Conservation (phyloP, 2,113 vertebrate species). For the Bubo blakistoni region DNA sequence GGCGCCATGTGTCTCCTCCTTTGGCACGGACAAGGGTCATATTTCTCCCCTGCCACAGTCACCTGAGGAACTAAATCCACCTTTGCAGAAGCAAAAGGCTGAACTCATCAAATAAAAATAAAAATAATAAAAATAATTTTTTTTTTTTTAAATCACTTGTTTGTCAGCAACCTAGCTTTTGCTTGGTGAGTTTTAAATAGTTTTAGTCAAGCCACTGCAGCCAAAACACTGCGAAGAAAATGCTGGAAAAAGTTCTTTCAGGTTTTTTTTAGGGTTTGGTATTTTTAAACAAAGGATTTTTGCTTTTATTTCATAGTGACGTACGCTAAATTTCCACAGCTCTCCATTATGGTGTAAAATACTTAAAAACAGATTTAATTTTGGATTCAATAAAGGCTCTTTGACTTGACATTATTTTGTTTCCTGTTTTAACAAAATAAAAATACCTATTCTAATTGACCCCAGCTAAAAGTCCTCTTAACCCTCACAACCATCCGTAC, state of each 20-base stretch:
- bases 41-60: not conserved
- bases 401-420: not conserved
- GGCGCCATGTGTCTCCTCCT: accelerated
- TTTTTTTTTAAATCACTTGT: not conserved
- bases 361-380: not conserved
- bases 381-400: not conserved
- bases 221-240: not conserved
- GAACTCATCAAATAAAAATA: not conserved
- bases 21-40: accelerated
- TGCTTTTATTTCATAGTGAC: not conserved
- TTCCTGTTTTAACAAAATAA: not conserved
- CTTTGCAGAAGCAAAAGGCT: not conserved
- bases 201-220: not conserved
- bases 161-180: not conserved
- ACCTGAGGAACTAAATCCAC: not conserved
- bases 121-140: not conserved
- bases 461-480: not conserved
- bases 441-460: not conserved
- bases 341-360: not conserved
- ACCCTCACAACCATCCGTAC: not conserved
- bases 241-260: not conserved
- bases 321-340: not conserved
- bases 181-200: not conserved
- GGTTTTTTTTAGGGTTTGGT: not conserved
- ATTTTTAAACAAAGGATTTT: not conserved